These are phyloP conservation scores for Boulengeromyrus knoepffleri DNA, from an alignment of 2,113 vertebrate genomes.

Conservation along the genomic window DNA sequence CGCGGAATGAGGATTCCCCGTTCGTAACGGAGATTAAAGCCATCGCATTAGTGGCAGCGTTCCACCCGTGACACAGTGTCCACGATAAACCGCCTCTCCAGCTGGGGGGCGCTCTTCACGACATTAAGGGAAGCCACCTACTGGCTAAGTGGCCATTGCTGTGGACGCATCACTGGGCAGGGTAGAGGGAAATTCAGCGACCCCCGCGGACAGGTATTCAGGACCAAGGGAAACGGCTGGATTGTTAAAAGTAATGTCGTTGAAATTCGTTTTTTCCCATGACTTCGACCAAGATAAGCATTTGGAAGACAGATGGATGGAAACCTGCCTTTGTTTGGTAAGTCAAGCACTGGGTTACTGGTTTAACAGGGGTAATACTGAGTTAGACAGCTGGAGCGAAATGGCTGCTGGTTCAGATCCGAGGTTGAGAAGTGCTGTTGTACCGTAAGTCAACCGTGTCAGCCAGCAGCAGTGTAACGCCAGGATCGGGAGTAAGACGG, in stretches of 20 bases:
- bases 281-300: not conserved
- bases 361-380: not conserved
- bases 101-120: not conserved
- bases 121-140: not conserved
- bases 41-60: not conserved
- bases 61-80: not conserved
- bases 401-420: not conserved
- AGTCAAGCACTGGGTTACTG: not conserved
- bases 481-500: not conserved
- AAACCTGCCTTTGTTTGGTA: not conserved
- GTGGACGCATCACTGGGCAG: not conserved
- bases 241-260: not conserved
- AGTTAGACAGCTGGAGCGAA: not conserved
- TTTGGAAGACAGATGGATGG: not conserved
- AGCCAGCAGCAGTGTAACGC: not conserved
- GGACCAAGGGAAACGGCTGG: not conserved
- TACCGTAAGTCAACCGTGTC: not conserved
- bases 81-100: not conserved
- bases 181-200: not conserved
- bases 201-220: not conserved
- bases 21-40: conserved; percentile 46
- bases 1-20: conserved; percentile 24
- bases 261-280: not conserved
- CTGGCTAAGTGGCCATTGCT: not conserved
- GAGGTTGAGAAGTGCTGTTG: not conserved